A percentile compares a stretch with the other conserved stretches of the same genome.
Conservation (phyloP, 2,797 vertebrate genomes). For the Cottoperca gobio region DNA sequence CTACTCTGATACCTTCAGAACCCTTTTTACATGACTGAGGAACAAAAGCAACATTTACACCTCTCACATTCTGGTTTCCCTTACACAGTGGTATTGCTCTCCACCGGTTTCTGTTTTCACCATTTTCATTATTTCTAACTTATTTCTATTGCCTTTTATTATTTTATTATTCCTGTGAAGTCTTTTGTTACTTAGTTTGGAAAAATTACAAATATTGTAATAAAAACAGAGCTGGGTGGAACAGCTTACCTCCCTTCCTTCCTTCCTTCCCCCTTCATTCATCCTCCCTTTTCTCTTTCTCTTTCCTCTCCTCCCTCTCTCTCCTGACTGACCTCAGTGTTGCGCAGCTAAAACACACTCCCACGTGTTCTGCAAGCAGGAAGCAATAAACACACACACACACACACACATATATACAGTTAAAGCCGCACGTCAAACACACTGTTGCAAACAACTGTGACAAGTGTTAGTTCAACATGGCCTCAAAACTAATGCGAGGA, state of each 20-base stretch:
- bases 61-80: not conserved
- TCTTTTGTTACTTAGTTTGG: not conserved
- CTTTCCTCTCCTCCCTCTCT: not conserved
- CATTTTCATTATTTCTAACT: too few relatives aligned
- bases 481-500: slow-evolving; percentile 44
- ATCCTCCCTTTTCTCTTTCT: not conserved
- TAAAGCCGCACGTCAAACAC: not conserved
- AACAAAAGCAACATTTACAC: too few relatives aligned
- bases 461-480: slow-evolving; percentile 39
- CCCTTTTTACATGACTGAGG: too few relatives aligned
- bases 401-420: slow-evolving; percentile 18
- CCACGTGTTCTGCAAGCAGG: slow-evolving; percentile 64
- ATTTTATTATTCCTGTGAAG: slow-evolving; percentile 4
- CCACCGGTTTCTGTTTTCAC: not conserved
- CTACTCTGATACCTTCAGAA: too few relatives aligned
- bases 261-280: slow-evolving; percentile 2
- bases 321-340: slow-evolving; percentile 56
- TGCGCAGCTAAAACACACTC: slow-evolving; percentile 60
- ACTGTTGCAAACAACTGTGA: slow-evolving; percentile 42
- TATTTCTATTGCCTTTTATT: too few relatives aligned
- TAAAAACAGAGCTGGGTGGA: slow-evolving; percentile 49
- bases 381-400: slow-evolving; percentile 58
- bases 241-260: slow-evolving; percentile 23
- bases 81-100: not conserved
- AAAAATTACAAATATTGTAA: slow-evolving; percentile 11